A percentile compares a stretch with the other conserved stretches of the same genome.
Evolutionary conservation across 2,797 vertebrate species (phyloP).

Genomic region (Argyrosomus regius): DNA sequence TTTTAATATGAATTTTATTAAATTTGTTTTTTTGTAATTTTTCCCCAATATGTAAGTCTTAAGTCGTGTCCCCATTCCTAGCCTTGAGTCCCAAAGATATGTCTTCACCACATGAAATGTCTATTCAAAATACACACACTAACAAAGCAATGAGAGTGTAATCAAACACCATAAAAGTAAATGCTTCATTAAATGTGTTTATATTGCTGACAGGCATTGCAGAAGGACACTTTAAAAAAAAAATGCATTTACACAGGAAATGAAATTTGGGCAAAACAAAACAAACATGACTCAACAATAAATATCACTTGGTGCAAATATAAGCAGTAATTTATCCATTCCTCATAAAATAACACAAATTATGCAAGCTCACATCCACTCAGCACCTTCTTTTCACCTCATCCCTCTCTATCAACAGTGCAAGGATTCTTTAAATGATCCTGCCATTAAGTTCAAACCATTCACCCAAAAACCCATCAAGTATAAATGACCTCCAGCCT

Average conservation of each 20-base stretch:
- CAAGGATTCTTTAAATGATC: not conserved
- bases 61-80: not conserved
- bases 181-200: not conserved
- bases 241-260: conserved; percentile 6
- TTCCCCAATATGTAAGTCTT: not conserved
- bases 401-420: not conserved
- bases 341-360: not conserved
- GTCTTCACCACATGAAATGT: not conserved
- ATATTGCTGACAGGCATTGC: not conserved
- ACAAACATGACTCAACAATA: not conserved
- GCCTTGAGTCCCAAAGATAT: not conserved
- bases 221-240: not conserved
- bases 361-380: not conserved
- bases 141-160: not conserved
- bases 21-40: not conserved
- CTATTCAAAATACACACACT: not conserved
- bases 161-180: not conserved
- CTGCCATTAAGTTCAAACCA: not conserved
- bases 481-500: not conserved
- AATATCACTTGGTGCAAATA: not conserved
- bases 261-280: not conserved
- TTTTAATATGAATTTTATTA: not conserved
- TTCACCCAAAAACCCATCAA: not conserved
- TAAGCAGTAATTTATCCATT: not conserved
- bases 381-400: not conserved